Evolutionary conservation across 2,113 vertebrate genomes (phyloP).

Genomic region (Cyphomyrus discorhynchus): DNA sequence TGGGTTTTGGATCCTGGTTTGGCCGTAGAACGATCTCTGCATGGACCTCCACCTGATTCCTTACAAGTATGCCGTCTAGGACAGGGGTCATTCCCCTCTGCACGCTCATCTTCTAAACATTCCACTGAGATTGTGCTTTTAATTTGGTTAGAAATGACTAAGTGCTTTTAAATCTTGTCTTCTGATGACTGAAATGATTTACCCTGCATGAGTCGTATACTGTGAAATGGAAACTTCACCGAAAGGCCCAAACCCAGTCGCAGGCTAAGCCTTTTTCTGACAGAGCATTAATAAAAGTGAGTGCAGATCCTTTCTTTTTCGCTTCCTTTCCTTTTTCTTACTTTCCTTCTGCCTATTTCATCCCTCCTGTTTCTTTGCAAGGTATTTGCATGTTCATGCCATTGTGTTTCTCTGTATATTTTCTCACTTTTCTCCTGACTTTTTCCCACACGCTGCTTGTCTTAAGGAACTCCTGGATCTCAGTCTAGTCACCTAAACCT

Average conservation of each 20-base stretch:
- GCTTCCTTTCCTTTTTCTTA: conserved; percentile 19
- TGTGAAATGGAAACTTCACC: conserved; percentile 38
- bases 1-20: not conserved
- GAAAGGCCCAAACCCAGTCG: conserved; percentile 19
- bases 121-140: too few species aligned
- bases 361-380: not conserved
- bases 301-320: conserved; percentile 24
- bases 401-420: not conserved
- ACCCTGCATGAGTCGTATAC: not conserved
- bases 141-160: not conserved
- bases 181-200: conserved; percentile 4
- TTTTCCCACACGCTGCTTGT: not conserved
- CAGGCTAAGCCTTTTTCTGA: conserved; percentile 32
- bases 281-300: conserved; percentile 33
- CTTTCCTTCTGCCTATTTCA: not conserved
- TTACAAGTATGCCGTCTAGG: not conserved
- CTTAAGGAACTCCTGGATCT: not conserved
- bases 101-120: not conserved
- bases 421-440: not conserved
- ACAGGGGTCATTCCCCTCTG: not conserved
- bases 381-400: not conserved
- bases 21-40: not conserved
- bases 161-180: not conserved
- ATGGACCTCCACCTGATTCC: not conserved
- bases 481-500: not conserved